Evolutionary conservation across 1,140 invertebrate species (phyloP).

Genomic region (Liolophura sinensis): DNA sequence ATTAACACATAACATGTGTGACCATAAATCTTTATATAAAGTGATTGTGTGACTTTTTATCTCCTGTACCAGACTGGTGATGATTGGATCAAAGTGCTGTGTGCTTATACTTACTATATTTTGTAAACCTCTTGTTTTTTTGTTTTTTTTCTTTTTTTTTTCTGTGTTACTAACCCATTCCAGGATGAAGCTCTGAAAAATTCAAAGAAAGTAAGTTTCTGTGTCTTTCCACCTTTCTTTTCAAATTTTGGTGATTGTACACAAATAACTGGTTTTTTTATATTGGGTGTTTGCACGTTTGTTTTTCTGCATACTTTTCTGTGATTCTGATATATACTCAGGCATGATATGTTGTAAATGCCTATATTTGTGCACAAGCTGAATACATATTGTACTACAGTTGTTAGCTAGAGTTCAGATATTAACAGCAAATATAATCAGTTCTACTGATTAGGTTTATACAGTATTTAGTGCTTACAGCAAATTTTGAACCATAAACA

Average conservation of each 20-base stretch:
- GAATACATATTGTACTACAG: neutral
- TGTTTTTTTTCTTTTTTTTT: constrained; percentile 7
- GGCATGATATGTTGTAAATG: no score
- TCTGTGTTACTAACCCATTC: constrained; percentile 9
- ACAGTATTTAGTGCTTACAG: no score
- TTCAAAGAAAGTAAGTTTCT: constrained; percentile 35
- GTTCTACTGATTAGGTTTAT: neutral
- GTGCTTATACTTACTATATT: neutral
- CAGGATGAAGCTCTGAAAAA: constrained; percentile 36
- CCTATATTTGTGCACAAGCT: neutral
- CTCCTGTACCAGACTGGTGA: no score
- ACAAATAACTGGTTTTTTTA: constrained; percentile 6
- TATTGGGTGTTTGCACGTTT: neutral
- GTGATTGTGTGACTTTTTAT: no score
- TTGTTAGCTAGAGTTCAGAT: neutral
- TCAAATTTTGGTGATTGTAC: neutral
- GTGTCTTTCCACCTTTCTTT: neutral
- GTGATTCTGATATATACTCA: neutral
- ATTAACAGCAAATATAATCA: neutral
- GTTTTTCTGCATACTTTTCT: constrained; percentile 8
- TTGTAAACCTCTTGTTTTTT: neutral
- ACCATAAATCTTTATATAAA: no score
- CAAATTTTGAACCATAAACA: no score
- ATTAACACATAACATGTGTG: no score
- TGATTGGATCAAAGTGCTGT: neutral